A percentile compares a stretch with the other conserved stretches of the same genome.
Evolutionary conservation across 2,888 invertebrate species (phyloP).

Genomic region (Hypomecis atomaria): DNA sequence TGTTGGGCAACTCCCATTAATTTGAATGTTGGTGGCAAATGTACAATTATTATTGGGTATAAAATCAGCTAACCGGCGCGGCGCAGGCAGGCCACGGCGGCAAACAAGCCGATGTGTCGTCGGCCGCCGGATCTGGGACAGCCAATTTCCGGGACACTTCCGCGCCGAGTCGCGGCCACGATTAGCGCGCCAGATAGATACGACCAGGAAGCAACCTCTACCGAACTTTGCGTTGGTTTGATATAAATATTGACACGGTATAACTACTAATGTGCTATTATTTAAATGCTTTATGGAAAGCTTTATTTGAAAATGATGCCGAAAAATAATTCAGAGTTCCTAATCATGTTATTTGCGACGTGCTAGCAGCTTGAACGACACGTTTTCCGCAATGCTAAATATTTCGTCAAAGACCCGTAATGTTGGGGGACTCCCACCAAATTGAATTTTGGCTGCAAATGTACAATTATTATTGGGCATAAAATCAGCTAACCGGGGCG

Average conservation of each 20-base stretch:
- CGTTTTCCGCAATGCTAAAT: no score
- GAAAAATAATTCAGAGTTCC: no score
- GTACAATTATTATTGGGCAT: constrained; percentile 3
- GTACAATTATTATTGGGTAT: constrained; percentile 3
- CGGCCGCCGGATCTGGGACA: constrained; percentile 53
- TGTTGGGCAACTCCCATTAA: constrained; percentile 3
- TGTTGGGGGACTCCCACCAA: constrained; percentile 7
- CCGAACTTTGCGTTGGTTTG: constrained; percentile 15
- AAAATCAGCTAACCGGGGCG: constrained; percentile 23
- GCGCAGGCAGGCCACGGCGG: constrained; percentile 39
- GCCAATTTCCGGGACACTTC: constrained; percentile 62
- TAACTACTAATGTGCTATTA: neutral
- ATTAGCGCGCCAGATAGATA: constrained; percentile 48
- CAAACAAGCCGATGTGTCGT: constrained; percentile 50
- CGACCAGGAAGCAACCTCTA: constrained; percentile 28
- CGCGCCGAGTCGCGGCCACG: constrained; percentile 52
- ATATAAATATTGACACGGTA: constrained; percentile 19
- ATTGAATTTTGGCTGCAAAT: constrained; percentile 18
- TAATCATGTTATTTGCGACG: no score
- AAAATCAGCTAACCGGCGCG: constrained; percentile 23
- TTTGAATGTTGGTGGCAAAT: constrained; percentile 19
- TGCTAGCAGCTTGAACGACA: no score
- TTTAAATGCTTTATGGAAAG: no score
- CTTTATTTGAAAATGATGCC: no score
- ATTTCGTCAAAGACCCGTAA: no score